Base-by-base conservation (phyloP, 1,140 invertebrate species). In the Littorina saxatilis region DNA sequence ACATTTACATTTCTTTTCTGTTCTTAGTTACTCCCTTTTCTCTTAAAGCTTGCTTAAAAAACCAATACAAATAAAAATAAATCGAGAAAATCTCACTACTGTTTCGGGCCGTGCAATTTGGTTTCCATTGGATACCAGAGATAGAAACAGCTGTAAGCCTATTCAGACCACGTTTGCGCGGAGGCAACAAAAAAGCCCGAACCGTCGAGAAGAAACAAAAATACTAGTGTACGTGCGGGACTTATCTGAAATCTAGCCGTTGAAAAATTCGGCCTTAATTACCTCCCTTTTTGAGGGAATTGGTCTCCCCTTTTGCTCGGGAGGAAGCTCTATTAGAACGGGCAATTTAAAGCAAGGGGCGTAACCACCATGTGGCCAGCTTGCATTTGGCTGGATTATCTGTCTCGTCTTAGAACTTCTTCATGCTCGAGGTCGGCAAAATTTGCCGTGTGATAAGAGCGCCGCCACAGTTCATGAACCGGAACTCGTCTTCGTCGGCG, bases 181-280 rank as follows among this genome's bases (percentile, higher is more conserved):
- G 43, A 47, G 17, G 17, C 43, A 47, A 5, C 7, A 47, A 5
- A 17, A 47, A 47, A 47, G 7, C 43, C 7, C 17, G 43, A 5
- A 47, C 43, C n/a, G n/a, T n/a, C n/a, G n/a, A n/a, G n/a, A n/a
- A n/a, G 43, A 47, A 47, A 47, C 43, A 47, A 47, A 47, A 47
- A 47, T 47, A 47, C 43, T 17, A 17, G 58, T 61, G 58, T 61
- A 61, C 58, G 58, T 23, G 58, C 58, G 58, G n/a, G n/a, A 7
- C 20, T 29, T 61, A 61, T 61, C 58, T 23, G 58, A 61, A 61
- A 61, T 61, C 58, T 61, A 61, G n/a, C 58, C 58, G 20, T 61
- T n/a, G 58, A 61, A 23, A 61, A 61, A n/a, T 61, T 61, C 27
- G 5, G 58, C 27, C 58, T 61, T 29, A 61, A 61, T 61, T 61